Conservation (phyloP, 2,888 invertebrate genomes). For the Rhogogaster chlorosoma region DNA sequence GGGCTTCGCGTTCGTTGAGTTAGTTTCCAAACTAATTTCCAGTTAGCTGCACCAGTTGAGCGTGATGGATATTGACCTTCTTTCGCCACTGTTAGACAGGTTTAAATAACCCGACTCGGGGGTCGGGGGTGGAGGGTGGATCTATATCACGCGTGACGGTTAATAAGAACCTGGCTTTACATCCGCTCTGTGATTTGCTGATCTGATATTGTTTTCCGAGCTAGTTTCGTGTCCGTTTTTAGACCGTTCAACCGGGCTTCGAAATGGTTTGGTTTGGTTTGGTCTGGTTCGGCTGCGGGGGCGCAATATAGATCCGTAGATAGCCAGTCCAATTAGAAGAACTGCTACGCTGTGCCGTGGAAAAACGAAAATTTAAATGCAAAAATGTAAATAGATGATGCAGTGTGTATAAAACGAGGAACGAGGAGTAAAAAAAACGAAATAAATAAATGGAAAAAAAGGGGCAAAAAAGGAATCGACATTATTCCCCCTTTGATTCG, state of each 20-base stretch:
- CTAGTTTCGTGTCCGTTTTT: conserved; percentile 47
- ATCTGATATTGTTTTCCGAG: conserved; percentile 62
- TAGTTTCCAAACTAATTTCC: not conserved
- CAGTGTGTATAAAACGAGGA: not conserved
- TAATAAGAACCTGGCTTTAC: not conserved
- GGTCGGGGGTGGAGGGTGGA: not conserved
- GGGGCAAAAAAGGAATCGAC: not conserved
- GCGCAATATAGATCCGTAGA: conserved; percentile 68
- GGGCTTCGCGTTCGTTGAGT: not conserved
- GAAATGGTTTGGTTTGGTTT: not conserved
- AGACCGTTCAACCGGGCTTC: not conserved
- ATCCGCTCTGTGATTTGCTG: conserved; percentile 55
- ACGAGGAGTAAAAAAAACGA: not conserved
- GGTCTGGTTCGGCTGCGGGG: not conserved
- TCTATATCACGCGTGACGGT: not conserved
- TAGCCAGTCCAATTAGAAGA: conserved; percentile 70
- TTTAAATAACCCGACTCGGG: not conserved
- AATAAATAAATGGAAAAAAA: not conserved
- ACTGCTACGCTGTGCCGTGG: conserved; percentile 57
- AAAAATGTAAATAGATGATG: conserved; percentile 22
- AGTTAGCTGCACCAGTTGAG: not conserved
- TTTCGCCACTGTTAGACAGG: not conserved
- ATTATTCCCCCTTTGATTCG: not conserved
- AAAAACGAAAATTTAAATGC: conserved; percentile 5
- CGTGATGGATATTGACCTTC: not conserved